Evolutionary conservation across 2,888 invertebrate genomes (phyloP).

Genomic region (Lycaena phlaeas): DNA sequence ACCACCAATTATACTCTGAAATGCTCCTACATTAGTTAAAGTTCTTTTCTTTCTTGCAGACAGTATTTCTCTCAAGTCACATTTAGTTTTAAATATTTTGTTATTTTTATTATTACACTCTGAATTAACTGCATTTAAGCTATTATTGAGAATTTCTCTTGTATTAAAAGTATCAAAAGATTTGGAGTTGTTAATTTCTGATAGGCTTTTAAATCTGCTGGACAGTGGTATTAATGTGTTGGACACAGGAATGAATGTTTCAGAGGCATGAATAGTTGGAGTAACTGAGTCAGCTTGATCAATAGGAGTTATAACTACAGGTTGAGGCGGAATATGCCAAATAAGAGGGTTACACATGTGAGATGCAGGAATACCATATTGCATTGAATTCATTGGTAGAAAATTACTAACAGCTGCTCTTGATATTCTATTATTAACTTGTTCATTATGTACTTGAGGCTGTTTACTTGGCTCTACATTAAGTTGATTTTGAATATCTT

Average conservation of each 20-base stretch:
- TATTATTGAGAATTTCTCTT: neutral
- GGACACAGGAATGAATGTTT: slow-evolving; percentile 9
- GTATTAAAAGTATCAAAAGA: neutral
- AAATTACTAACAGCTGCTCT: slow-evolving; percentile 12
- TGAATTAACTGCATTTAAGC: neutral
- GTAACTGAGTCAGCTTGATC: slow-evolving; percentile 18
- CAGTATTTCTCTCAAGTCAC: slow-evolving; percentile 1
- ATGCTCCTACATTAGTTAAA: neutral
- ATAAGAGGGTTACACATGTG: slow-evolving; percentile 13
- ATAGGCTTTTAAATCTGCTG: slow-evolving; percentile 1
- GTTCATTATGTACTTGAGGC: slow-evolving; percentile 26
- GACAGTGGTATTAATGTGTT: slow-evolving; percentile 10
- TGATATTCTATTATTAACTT: slow-evolving; percentile 28
- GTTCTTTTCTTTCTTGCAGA: neutral
- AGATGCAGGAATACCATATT: slow-evolving; percentile 25
- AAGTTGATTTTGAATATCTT: neutral
- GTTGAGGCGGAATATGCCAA: slow-evolving; percentile 12
- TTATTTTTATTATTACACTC: neutral
- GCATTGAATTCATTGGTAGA: slow-evolving; percentile 22
- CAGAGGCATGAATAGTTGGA: neutral
- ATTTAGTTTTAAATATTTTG: neutral
- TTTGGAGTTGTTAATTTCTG: neutral
- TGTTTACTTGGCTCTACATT: neutral
- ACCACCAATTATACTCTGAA: neutral
- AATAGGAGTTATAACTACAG: slow-evolving; percentile 10